Conservation (phyloP, 1,140 invertebrate genomes). For the Heterodera carotae region DNA sequence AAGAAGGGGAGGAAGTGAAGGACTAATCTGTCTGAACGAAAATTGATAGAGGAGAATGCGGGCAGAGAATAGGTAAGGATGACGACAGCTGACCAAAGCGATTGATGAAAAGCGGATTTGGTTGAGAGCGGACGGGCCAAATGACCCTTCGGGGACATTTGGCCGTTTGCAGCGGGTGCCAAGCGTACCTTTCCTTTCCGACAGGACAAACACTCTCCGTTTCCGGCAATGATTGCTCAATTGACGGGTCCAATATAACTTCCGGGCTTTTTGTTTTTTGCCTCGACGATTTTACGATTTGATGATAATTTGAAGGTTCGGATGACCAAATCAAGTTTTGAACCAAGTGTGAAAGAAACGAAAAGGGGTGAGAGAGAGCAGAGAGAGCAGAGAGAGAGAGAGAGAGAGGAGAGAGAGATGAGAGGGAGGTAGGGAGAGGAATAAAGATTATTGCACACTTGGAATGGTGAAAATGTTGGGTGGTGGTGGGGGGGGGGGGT, state of each 20-base stretch:
- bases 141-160: not conserved
- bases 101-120: not conserved
- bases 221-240: not conserved
- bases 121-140: not conserved
- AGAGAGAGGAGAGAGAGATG: not conserved
- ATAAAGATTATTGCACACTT: no score
- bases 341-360: not conserved
- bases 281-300: slow-evolving; percentile 6
- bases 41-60: not conserved
- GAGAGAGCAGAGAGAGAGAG: not conserved
- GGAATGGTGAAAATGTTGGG: no score
- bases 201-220: no score
- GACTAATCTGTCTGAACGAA: slow-evolving; percentile 6
- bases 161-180: not conserved
- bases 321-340: no score
- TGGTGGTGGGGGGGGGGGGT: no score
- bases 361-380: not conserved
- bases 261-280: not conserved
- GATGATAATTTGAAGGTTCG: no score
- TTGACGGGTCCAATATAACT: not conserved
- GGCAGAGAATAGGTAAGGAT: not conserved
- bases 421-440: not conserved
- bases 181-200: not conserved
- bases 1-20: no score
- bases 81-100: not conserved